Evolutionary conservation across 1,140 invertebrate genomes (phyloP).

Genomic region (Brachionus manjavacas): DNA sequence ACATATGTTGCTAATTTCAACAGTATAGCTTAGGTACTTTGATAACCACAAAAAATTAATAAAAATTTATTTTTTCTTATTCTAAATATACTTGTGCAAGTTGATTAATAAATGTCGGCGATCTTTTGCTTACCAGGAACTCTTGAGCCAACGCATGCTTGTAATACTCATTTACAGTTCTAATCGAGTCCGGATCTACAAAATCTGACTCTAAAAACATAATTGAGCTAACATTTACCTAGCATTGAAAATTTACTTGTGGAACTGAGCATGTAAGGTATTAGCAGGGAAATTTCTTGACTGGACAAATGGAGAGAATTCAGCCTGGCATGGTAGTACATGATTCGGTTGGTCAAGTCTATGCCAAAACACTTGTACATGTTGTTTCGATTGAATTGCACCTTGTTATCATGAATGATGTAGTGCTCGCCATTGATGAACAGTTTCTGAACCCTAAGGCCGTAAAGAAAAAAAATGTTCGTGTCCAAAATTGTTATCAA

Average conservation of each 20-base stretch:
- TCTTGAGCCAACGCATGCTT: slow-evolving; percentile 19
- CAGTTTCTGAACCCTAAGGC: neutral
- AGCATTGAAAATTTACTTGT: neutral
- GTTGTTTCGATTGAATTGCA: slow-evolving; percentile 14
- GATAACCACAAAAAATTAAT: neutral
- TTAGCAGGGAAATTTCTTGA: neutral
- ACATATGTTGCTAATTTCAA: neutral
- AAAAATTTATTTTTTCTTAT: neutral
- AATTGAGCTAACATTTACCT: no score
- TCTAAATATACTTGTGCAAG: neutral
- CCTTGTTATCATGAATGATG: neutral
- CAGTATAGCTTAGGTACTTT: slow-evolving; percentile 2
- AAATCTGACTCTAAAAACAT: neutral
- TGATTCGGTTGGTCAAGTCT: neutral
- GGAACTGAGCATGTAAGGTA: neutral
- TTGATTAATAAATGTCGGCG: neutral
- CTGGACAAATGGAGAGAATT: neutral
- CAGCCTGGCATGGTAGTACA: neutral
- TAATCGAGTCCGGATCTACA: neutral
- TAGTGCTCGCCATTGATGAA: slow-evolving; percentile 21
- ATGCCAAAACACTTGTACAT: slow-evolving; percentile 4
- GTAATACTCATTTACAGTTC: slow-evolving; percentile 21
- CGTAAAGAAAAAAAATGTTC: neutral
- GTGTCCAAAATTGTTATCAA: neutral
- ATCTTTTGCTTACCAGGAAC: neutral